Conservation (phyloP, 2,113 vertebrate species). For the Hyaena hyaena region DNA sequence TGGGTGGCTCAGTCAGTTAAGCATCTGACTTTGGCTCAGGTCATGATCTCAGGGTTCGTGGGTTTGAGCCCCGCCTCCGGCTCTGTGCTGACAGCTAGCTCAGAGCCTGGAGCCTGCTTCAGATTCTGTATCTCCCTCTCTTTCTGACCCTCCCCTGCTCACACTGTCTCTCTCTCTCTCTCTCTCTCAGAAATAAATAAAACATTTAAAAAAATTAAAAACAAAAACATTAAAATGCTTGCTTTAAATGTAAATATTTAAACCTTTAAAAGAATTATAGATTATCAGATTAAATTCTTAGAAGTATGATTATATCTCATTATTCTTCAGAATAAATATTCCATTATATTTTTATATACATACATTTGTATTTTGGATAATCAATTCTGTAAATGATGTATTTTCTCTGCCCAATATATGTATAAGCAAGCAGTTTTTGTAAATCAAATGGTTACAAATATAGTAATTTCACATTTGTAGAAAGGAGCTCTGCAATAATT, state of each 20-base stretch:
- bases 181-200: too few species aligned
- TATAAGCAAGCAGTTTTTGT: not conserved
- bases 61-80: too few species aligned
- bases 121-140: too few species aligned
- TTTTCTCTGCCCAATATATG: not conserved
- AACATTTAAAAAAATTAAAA: too few species aligned
- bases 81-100: too few species aligned
- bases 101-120: too few species aligned
- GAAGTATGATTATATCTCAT: constrained; percentile 24
- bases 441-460: constrained; percentile 32
- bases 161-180: too few species aligned
- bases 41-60: too few species aligned
- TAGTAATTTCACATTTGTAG: not conserved
- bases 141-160: too few species aligned
- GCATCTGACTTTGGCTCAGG: too few species aligned
- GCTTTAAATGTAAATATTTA: constrained; percentile 27
- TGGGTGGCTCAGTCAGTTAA: too few species aligned
- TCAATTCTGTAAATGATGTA: not conserved
- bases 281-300: constrained; percentile 36
- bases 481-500: not conserved
- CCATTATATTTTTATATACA: not conserved
- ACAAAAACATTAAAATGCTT: not conserved
- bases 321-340: constrained; percentile 40
- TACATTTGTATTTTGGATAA: constrained; percentile 41
- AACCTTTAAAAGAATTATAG: constrained; percentile 37